phyloP scores from a whole-genome alignment of 2,113 vertebrate genomes.

The Percina caprodes region DNA sequence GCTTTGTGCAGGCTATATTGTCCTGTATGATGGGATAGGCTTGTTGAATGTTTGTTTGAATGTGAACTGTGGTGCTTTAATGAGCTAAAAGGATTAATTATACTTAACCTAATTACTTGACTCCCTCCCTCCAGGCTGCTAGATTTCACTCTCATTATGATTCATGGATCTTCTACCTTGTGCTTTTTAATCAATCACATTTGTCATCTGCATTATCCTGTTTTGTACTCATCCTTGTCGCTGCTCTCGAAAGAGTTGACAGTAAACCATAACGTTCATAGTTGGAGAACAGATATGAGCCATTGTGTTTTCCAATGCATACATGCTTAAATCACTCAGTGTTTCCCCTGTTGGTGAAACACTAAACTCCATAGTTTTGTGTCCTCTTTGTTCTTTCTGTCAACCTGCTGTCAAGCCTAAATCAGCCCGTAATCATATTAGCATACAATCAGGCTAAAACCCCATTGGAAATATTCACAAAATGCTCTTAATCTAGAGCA shows the following conservation, averaged over 20 bases:
- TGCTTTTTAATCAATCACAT: slow-evolving; percentile 63
- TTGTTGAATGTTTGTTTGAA: slow-evolving; percentile 69
- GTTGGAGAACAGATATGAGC: neutral
- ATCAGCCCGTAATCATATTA: too few species aligned
- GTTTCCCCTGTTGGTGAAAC: neutral
- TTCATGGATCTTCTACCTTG: slow-evolving; percentile 51
- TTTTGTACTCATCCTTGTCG: slow-evolving; percentile 28
- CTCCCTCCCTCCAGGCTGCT: slow-evolving; percentile 58
- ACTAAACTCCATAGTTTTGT: neutral
- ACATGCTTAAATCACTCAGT: neutral
- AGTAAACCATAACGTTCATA: neutral
- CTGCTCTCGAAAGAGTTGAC: slow-evolving; percentile 23
- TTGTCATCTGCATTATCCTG: slow-evolving; percentile 25
- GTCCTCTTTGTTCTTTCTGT: neutral
- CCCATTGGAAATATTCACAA: neutral
- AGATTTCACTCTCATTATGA: slow-evolving; percentile 69
- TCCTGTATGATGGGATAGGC: slow-evolving; percentile 23
- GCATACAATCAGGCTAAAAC: neutral
- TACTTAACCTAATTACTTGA: slow-evolving; percentile 86
- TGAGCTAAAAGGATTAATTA: slow-evolving; percentile 81
- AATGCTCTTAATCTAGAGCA: neutral
- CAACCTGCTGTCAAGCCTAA: neutral
- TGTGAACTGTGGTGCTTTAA: slow-evolving; percentile 73
- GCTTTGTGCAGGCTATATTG: neutral
- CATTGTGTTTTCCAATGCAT: neutral